These are phyloP conservation scores for Coregonus ussuriensis DNA, from an alignment of 2,797 vertebrate species.

Conservation along the genomic window DNA sequence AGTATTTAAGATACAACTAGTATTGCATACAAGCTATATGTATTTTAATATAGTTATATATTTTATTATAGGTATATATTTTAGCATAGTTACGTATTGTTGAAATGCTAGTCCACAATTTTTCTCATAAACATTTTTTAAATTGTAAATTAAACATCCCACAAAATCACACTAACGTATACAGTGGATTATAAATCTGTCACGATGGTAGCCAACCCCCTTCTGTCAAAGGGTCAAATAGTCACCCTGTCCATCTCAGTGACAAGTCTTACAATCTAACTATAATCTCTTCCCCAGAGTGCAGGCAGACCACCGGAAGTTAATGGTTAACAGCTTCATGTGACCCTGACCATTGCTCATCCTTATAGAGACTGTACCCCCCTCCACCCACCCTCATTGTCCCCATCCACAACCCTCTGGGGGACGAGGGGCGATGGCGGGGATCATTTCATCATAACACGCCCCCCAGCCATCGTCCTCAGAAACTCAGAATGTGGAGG, in stretches of 20 bases:
- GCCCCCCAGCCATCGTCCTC: constrained; percentile 64
- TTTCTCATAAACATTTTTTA: too few species aligned
- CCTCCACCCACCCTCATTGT: constrained; percentile 2
- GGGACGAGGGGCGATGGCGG: constrained; percentile 64
- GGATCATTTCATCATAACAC: constrained; percentile 71
- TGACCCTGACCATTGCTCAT: constrained; percentile 54
- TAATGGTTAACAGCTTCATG: constrained; percentile 22
- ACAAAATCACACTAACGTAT: background rate
- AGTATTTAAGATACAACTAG: too few species aligned
- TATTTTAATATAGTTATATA: too few species aligned
- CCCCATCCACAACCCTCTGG: background rate
- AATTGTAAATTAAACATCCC: background rate
- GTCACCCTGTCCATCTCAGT: background rate
- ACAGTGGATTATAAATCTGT: background rate
- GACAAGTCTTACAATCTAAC: background rate
- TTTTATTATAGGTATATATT: too few species aligned
- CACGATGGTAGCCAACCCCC: background rate
- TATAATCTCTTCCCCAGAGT: background rate
- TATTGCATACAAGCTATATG: too few species aligned
- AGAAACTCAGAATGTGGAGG: constrained; percentile 54
- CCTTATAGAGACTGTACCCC: constrained; percentile 54
- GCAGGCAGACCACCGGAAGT: background rate
- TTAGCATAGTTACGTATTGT: too few species aligned
- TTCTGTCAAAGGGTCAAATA: background rate
- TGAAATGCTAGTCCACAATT: too few species aligned